Conservation (phyloP, 2,888 invertebrate genomes). For the Myathropa florea region DNA sequence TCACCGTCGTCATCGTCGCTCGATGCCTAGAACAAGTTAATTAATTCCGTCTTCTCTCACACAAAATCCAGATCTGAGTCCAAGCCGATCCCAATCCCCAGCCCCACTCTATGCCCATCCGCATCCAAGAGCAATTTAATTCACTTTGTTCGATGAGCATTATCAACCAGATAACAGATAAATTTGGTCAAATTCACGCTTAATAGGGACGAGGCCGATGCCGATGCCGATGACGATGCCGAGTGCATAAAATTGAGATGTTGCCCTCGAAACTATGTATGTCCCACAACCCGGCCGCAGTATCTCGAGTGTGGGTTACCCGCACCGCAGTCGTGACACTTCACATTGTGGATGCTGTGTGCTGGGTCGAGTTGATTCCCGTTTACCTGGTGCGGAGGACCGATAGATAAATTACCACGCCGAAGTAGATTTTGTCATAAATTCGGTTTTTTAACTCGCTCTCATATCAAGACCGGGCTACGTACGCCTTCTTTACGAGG, state of each 20-base stretch:
- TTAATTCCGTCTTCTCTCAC: slow-evolving; percentile 51
- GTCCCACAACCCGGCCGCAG: background rate
- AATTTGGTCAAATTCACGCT: slow-evolving; percentile 81
- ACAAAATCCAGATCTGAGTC: slow-evolving; percentile 2
- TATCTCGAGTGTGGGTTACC: slow-evolving; percentile 1
- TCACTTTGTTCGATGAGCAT: slow-evolving; percentile 81
- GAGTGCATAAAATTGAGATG: slow-evolving; percentile 58
- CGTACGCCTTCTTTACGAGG: slow-evolving; percentile 76
- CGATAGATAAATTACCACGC: slow-evolving; percentile 55
- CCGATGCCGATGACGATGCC: background rate
- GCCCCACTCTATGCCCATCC: background rate
- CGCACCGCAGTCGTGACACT: slow-evolving; percentile 43
- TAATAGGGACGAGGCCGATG: slow-evolving; percentile 76
- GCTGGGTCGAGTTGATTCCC: background rate
- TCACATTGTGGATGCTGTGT: slow-evolving; percentile 12
- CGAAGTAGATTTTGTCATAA: slow-evolving; percentile 67
- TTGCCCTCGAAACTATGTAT: slow-evolving; percentile 13
- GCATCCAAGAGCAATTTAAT: slow-evolving; percentile 77
- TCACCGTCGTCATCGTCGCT: background rate
- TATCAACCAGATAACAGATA: slow-evolving; percentile 80
- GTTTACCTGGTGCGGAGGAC: slow-evolving; percentile 11
- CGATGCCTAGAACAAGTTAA: slow-evolving; percentile 66
- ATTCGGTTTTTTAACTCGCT: slow-evolving; percentile 13
- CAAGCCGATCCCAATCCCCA: slow-evolving; percentile 5
- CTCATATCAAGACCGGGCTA: background rate